A percentile compares a stretch with the other conserved stretches of the same genome.
These are phyloP conservation scores for Gonioctena quinquepunctata DNA, from an alignment of 1,140 invertebrate genomes.

Conservation along the genomic window DNA sequence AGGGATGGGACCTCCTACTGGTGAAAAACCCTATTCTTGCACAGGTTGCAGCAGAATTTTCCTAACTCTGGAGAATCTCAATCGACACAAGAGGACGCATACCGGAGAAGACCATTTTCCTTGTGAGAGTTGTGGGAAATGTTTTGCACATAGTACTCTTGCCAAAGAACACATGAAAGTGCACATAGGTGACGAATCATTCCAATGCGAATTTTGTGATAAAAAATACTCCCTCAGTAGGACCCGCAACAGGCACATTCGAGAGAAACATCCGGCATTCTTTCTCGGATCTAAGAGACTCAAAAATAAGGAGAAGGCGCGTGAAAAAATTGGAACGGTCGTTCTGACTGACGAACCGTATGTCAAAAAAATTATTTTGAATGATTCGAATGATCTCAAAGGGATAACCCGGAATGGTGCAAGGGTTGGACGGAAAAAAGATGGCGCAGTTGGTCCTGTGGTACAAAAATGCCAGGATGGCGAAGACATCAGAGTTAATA, in stretches of 20 bases:
- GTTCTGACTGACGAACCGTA: not conserved
- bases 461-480: not conserved
- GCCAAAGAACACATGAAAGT: conserved; percentile 60
- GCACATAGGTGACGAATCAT: conserved; percentile 60
- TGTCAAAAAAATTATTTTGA: not conserved
- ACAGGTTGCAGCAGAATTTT: conserved; percentile 51
- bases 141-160: conserved; percentile 49
- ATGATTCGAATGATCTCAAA: not conserved
- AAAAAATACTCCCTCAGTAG: conserved; percentile 56
- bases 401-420: not conserved
- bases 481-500: not conserved
- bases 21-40: conserved; percentile 63
- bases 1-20: conserved; percentile 75
- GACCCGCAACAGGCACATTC: conserved; percentile 42
- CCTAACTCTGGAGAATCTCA: conserved; percentile 57
- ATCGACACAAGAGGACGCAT: conserved; percentile 66
- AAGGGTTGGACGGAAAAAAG: not conserved
- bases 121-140: conserved; percentile 42
- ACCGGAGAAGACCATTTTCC: conserved; percentile 66
- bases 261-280: conserved; percentile 39
- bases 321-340: conserved; percentile 9
- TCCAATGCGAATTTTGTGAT: conserved; percentile 58
- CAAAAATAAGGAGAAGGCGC: conserved; percentile 31
- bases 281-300: conserved; percentile 29
- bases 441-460: not conserved